Evolutionary conservation across 1,140 invertebrate genomes (phyloP).

Genomic region (Pogonomyrmex barbatus): DNA sequence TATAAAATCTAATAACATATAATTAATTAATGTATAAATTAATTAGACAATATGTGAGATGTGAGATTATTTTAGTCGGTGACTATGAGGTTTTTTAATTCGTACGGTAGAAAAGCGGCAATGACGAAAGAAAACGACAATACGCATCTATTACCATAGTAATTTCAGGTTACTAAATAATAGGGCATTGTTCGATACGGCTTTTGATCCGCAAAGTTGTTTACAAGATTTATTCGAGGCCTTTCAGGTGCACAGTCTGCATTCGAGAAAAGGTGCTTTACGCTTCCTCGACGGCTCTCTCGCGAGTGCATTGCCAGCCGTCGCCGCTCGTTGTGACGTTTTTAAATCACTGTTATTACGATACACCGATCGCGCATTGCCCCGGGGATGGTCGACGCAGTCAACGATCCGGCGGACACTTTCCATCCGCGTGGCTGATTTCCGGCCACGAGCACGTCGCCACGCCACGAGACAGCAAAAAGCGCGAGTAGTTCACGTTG

Average conservation of each 20-base stretch:
- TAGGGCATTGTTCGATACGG: slow-evolving; percentile 46
- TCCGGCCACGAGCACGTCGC: slow-evolving; percentile 71
- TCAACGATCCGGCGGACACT: slow-evolving; percentile 70
- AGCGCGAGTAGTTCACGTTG: slow-evolving; percentile 62
- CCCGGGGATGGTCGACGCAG: slow-evolving; percentile 66
- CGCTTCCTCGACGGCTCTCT: slow-evolving; percentile 40
- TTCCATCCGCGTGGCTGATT: slow-evolving; percentile 80
- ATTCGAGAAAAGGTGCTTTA: slow-evolving; percentile 47
- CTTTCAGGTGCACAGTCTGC: slow-evolving; percentile 28
- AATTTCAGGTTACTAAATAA: slow-evolving; percentile 52
- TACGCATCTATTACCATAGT: slow-evolving; percentile 5
- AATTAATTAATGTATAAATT: not conserved
- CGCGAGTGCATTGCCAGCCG: slow-evolving; percentile 5
- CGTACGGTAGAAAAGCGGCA: slow-evolving; percentile 19
- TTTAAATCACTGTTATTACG: slow-evolving; percentile 73
- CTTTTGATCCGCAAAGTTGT: slow-evolving; percentile 48
- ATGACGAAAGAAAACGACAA: slow-evolving; percentile 33
- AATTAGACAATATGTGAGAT: not conserved
- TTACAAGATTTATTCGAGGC: slow-evolving; percentile 53
- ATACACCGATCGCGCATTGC: slow-evolving; percentile 68
- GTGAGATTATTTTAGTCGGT: not conserved
- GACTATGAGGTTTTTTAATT: not conserved
- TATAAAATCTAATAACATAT: not conserved
- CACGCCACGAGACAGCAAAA: slow-evolving; percentile 65
- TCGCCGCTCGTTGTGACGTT: slow-evolving; percentile 49